Conservation (phyloP, 2,797 vertebrate genomes). For the Chlorospingus semifuscus region DNA sequence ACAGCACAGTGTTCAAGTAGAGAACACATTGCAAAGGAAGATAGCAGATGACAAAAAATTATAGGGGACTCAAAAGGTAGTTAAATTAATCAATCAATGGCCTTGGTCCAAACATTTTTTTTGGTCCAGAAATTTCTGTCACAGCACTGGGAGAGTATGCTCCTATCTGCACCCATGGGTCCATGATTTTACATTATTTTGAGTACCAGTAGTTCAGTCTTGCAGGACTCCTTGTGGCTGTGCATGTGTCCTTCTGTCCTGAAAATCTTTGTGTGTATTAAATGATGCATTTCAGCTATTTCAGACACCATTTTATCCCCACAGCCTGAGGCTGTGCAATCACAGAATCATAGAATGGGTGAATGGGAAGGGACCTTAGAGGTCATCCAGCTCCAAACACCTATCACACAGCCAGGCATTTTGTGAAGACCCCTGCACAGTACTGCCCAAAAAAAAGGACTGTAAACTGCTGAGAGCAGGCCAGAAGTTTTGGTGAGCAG, state of each 20-base stretch:
- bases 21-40: background rate
- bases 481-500: background rate
- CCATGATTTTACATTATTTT: background rate
- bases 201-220: background rate
- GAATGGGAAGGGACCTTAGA: background rate
- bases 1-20: background rate
- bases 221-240: fast-evolving
- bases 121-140: background rate
- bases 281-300: background rate
- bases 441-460: background rate
- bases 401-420: background rate
- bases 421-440: background rate
- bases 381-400: background rate
- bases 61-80: background rate
- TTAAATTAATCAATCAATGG: background rate
- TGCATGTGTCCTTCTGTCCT: background rate
- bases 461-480: background rate
- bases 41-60: background rate
- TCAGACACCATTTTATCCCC: background rate
- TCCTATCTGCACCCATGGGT: background rate
- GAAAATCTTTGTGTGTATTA: background rate
- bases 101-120: background rate
- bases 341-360: background rate
- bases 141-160: fast-evolving
- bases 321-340: background rate